Conservation (phyloP, 2,888 invertebrate genomes). For the Xiphydria camelus region DNA sequence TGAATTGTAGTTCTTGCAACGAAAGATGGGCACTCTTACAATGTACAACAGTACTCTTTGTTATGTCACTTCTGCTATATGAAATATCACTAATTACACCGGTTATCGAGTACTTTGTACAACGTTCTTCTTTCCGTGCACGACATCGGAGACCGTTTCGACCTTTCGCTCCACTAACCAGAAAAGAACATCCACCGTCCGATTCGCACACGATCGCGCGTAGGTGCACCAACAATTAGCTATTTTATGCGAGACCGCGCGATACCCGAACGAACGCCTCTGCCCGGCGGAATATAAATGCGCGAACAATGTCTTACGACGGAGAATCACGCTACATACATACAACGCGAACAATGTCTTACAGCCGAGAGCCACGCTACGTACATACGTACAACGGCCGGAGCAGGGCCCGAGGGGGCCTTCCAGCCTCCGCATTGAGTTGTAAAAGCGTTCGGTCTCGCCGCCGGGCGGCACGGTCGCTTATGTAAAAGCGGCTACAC, state of each 20-base stretch:
- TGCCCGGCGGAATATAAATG: slow-evolving; percentile 43
- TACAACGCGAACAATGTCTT: slow-evolving; percentile 36
- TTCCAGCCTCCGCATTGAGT: slow-evolving; percentile 52
- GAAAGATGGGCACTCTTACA: too few relatives aligned
- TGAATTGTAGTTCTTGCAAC: too few relatives aligned
- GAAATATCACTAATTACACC: too few relatives aligned
- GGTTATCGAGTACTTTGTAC: too few relatives aligned
- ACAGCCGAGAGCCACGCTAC: neutral
- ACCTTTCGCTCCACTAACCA: too few relatives aligned
- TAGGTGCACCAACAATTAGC: too few relatives aligned
- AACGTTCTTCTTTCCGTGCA: too few relatives aligned
- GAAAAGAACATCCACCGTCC: too few relatives aligned
- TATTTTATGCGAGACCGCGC: slow-evolving; percentile 9
- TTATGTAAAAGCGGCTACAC: slow-evolving; percentile 58
- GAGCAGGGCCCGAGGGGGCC: slow-evolving; percentile 31
- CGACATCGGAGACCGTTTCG: too few relatives aligned
- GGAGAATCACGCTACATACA: slow-evolving; percentile 11
- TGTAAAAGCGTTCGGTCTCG: slow-evolving; percentile 56
- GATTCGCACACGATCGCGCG: too few relatives aligned
- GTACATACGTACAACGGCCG: neutral
- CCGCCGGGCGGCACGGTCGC: slow-evolving; percentile 54
- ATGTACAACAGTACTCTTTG: too few relatives aligned
- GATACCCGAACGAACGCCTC: slow-evolving; percentile 41
- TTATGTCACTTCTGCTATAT: too few relatives aligned
- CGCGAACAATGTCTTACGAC: slow-evolving; percentile 35